Evolutionary conservation across 2,113 vertebrate species (phyloP).

Genomic region (Columba janthina): DNA sequence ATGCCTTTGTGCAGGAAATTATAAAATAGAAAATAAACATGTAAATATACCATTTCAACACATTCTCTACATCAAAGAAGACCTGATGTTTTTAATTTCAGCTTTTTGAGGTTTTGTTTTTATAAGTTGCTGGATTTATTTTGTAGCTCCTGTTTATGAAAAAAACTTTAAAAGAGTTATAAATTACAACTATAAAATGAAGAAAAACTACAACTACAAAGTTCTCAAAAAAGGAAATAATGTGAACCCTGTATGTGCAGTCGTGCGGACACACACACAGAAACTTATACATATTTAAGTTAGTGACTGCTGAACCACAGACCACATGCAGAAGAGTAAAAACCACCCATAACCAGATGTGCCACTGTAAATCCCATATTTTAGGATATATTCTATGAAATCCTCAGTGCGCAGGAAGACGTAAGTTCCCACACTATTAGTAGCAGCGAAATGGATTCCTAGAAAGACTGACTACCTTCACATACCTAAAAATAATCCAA

Average conservation of each 20-base stretch:
- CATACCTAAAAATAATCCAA: neutral
- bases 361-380: slow-evolving; percentile 19
- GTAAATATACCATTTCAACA: slow-evolving; percentile 66
- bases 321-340: slow-evolving; percentile 47
- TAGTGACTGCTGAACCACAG: slow-evolving; percentile 46
- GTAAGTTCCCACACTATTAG: neutral
- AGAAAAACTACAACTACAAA: slow-evolving; percentile 24
- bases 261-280: neutral
- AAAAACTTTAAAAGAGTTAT: slow-evolving; percentile 9
- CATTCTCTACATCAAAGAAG: slow-evolving; percentile 56
- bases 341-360: slow-evolving; percentile 51
- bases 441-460: slow-evolving; percentile 1
- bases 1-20: slow-evolving; percentile 46
- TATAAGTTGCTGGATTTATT: slow-evolving; percentile 58
- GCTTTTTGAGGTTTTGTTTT: slow-evolving; percentile 55
- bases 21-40: slow-evolving; percentile 65
- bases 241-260: neutral
- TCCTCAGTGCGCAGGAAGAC: neutral
- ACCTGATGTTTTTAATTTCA: slow-evolving; percentile 54
- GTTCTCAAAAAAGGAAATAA: slow-evolving; percentile 18
- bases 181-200: slow-evolving; percentile 42
- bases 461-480: slow-evolving; percentile 7
- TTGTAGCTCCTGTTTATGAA: slow-evolving; percentile 55
- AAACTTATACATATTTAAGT: slow-evolving; percentile 2
- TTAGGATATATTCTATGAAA: slow-evolving; percentile 11